Percentiles rank a stretch among this genome's conserved stretches.
Evolutionary conservation across 2,888 invertebrate species (phyloP).

Genomic region (Altica lythri): DNA sequence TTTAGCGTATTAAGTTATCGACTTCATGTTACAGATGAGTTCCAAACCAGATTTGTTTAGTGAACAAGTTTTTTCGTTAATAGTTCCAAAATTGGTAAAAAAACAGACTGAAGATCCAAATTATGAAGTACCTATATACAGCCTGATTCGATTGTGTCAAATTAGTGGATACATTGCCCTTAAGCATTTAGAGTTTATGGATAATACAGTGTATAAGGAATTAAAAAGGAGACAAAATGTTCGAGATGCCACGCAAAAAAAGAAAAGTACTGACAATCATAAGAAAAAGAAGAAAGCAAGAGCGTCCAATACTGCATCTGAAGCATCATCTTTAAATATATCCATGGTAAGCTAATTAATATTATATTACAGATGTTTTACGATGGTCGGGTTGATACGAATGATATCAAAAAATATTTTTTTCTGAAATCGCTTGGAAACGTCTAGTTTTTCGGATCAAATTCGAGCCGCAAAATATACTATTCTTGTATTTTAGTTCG

Average conservation of each 20-base stretch:
- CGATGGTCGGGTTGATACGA: neutral
- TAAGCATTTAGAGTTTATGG: conserved; percentile 80
- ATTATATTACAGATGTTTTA: neutral
- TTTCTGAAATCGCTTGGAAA: too few relatives aligned
- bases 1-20: too few relatives aligned
- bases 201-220: conserved; percentile 82
- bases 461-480: too few relatives aligned
- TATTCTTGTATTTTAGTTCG: too few relatives aligned
- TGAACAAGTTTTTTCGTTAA: conserved; percentile 47
- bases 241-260: conserved; percentile 49
- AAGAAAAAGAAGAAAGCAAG: conserved; percentile 32
- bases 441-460: too few relatives aligned
- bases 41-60: conserved; percentile 62
- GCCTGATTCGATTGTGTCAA: conserved; percentile 42
- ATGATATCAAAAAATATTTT: too few relatives aligned
- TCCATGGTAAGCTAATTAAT: conserved; percentile 12
- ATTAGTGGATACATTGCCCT: conserved; percentile 78
- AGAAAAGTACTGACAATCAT: conserved; percentile 59
- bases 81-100: conserved; percentile 32
- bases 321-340: conserved; percentile 14
- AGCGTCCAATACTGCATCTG: conserved; percentile 15
- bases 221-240: conserved; percentile 67
- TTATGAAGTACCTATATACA: conserved; percentile 27
- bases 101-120: conserved; percentile 39
- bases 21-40: too few relatives aligned